Percentiles rank a stretch among this genome's conserved stretches.
These are phyloP conservation scores for Cyrtodaria siliqua DNA, from an alignment of 2,888 invertebrate species.

Conservation along the genomic window DNA sequence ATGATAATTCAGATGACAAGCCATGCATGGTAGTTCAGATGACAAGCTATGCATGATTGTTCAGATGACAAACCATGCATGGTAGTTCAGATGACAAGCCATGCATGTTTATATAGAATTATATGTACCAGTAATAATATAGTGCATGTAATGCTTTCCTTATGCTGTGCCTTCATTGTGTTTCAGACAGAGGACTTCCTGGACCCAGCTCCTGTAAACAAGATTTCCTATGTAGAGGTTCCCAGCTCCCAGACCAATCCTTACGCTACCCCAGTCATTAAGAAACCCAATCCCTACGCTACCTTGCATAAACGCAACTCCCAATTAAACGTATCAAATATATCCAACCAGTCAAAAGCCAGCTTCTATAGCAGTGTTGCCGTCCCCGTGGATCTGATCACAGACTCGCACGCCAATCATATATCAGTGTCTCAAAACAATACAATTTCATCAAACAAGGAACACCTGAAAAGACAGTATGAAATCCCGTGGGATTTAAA, in stretches of 20 bases:
- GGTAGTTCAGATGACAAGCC: too few relatives aligned
- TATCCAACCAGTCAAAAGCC: constrained; percentile 53
- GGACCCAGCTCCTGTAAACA: constrained; percentile 66
- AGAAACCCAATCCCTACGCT: constrained; percentile 57
- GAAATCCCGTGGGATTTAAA: constrained; percentile 65
- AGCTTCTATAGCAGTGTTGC: constrained; percentile 80
- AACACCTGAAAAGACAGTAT: constrained; percentile 54
- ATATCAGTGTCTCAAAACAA: constrained; percentile 64
- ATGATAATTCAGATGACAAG: too few relatives aligned
- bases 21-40: too few relatives aligned
- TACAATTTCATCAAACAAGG: constrained; percentile 44
- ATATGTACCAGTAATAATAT: too few relatives aligned
- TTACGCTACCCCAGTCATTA: constrained; percentile 68
- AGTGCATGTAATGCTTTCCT: too few relatives aligned
- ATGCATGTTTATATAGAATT: too few relatives aligned
- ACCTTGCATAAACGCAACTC: constrained; percentile 61
- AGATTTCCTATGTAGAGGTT: constrained; percentile 78
- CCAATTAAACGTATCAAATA: constrained; percentile 52
- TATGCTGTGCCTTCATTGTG: too few relatives aligned
- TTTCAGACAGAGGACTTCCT: constrained; percentile 64
- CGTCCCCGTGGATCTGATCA: constrained; percentile 71
- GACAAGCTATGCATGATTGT: too few relatives aligned
- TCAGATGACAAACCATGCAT: too few relatives aligned
- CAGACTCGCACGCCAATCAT: constrained; percentile 58
- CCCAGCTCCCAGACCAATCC: constrained; percentile 61